phyloP scores from a whole-genome alignment of 2,797 vertebrate genomes.

The Scomberomorus guttatus region DNA sequence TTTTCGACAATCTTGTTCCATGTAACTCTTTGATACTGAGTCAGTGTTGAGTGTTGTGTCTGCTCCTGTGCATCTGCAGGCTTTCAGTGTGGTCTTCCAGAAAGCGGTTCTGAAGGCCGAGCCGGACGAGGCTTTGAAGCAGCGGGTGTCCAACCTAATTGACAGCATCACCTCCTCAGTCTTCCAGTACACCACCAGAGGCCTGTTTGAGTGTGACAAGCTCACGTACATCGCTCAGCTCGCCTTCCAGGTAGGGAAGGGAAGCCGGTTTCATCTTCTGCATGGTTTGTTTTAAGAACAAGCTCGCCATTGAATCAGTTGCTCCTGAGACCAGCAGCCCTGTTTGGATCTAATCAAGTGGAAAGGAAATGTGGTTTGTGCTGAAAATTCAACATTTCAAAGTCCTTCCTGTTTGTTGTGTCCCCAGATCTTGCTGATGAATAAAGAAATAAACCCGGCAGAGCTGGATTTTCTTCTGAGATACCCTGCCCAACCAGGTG shows the following conservation, averaged over 20 bases:
- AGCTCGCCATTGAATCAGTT: slow-evolving; percentile 17
- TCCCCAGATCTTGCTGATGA: slow-evolving; percentile 91
- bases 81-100: slow-evolving; percentile 93
- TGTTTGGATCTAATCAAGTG: slow-evolving; percentile 65
- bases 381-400: slow-evolving; percentile 40
- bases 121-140: slow-evolving; percentile 84
- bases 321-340: slow-evolving; percentile 35
- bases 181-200: slow-evolving; percentile 94
- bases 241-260: slow-evolving; percentile 74
- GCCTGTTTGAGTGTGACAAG: slow-evolving; percentile 95
- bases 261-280: slow-evolving; percentile 49
- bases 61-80: slow-evolving; percentile 79
- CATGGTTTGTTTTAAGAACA: slow-evolving; percentile 57
- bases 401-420: slow-evolving; percentile 51
- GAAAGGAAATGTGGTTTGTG: slow-evolving; percentile 55
- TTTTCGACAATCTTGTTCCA: background rate
- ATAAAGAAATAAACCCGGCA: slow-evolving; percentile 87
- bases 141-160: slow-evolving; percentile 89
- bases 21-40: background rate
- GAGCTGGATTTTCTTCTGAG: slow-evolving; percentile 95
- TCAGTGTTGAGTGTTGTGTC: background rate
- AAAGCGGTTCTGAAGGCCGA: slow-evolving; percentile 90
- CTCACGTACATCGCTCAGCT: slow-evolving; percentile 80
- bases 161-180: slow-evolving; percentile 95
- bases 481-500: slow-evolving; percentile 88